Conservation (phyloP, 2,888 invertebrate species). For the Drosophila imparisetae region DNA sequence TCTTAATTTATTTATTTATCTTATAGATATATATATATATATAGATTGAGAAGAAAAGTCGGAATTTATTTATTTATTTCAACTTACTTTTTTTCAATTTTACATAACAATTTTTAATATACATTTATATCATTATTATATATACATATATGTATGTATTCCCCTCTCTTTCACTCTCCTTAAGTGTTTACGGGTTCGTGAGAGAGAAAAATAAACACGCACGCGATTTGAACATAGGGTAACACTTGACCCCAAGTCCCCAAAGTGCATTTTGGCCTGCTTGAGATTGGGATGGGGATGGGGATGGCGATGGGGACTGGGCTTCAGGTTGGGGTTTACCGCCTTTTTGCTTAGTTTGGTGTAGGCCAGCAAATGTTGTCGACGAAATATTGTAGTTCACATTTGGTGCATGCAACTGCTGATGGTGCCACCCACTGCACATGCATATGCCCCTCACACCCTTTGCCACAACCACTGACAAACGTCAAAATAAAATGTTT, state of each 20-base stretch:
- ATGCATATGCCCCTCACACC: neutral
- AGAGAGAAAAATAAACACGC: neutral
- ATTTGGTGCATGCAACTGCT: conserved; percentile 19
- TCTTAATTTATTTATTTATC: too few species aligned
- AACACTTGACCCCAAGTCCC: conserved; percentile 45
- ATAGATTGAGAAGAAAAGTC: too few species aligned
- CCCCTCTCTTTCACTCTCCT: neutral
- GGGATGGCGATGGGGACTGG: conserved; percentile 5
- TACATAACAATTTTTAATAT: too few species aligned
- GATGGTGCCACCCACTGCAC: conserved; percentile 15
- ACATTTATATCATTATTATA: too few species aligned
- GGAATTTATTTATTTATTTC: too few species aligned
- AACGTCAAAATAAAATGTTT: conserved; percentile 76
- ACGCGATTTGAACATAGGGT: conserved; percentile 12
- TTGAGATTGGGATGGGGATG: conserved; percentile 9
- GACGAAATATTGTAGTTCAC: conserved; percentile 20
- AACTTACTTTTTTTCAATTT: too few species aligned
- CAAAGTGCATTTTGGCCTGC: conserved; percentile 52
- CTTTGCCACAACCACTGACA: conserved; percentile 49
- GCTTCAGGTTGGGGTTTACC: neutral
- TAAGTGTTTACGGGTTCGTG: neutral
- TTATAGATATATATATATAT: too few species aligned
- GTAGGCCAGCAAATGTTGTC: conserved; percentile 27
- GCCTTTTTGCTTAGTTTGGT: neutral
- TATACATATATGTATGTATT: neutral